Percentiles rank a stretch among this genome's conserved stretches.
These are phyloP conservation scores for Pempheris klunzingeri DNA, from an alignment of 2,797 vertebrate species.

Conservation along the genomic window DNA sequence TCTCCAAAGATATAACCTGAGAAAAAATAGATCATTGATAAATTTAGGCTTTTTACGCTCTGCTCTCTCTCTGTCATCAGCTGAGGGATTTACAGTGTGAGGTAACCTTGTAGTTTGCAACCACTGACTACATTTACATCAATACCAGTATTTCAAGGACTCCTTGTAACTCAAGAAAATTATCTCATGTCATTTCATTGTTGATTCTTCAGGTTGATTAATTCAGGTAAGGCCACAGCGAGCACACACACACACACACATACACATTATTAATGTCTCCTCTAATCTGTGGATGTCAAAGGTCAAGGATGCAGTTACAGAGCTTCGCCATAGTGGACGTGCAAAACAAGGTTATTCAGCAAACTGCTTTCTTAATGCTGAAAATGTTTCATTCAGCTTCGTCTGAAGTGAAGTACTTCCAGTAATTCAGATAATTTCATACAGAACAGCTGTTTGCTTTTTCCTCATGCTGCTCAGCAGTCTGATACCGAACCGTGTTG, in stretches of 20 bases:
- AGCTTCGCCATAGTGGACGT: neutral
- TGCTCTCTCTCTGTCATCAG: slow-evolving; percentile 3
- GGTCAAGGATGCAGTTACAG: neutral
- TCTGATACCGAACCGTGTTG: no score
- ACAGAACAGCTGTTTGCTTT: neutral
- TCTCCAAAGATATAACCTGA: neutral
- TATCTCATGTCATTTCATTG: neutral
- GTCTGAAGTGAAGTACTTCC: neutral
- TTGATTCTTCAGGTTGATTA: neutral
- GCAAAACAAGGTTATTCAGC: neutral
- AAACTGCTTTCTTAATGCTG: neutral
- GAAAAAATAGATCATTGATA: neutral
- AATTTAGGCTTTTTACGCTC: neutral
- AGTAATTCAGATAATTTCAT: neutral
- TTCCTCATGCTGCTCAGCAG: neutral
- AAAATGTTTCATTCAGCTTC: neutral
- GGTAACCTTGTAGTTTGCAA: neutral
- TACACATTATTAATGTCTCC: neutral
- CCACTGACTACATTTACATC: neutral
- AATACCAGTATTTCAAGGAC: neutral
- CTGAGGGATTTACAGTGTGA: slow-evolving; percentile 16
- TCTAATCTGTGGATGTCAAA: neutral
- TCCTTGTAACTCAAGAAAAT: neutral
- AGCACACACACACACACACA: neutral
- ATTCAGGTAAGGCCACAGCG: neutral